Evolutionary conservation across 2,797 vertebrate genomes (phyloP).

Genomic region (Toxotes lorentzi): DNA sequence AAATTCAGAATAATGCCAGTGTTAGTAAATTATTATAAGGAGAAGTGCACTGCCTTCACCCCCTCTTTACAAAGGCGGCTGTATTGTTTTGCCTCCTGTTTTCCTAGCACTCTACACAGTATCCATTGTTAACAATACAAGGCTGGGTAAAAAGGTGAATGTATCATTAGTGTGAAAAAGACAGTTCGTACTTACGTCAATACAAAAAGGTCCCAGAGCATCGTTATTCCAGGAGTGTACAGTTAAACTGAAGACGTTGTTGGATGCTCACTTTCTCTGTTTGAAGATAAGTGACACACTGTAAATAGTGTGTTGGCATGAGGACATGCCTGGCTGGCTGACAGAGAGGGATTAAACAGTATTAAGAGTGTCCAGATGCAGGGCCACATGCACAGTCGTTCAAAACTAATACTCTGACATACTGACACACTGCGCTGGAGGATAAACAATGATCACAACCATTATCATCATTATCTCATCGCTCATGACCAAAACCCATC

Average conservation of each 20-base stretch:
- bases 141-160: neutral
- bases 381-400: conserved; percentile 65
- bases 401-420: conserved; percentile 64
- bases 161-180: conserved; percentile 11
- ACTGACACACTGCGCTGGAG: conserved; percentile 60
- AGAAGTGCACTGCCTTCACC: conserved; percentile 22
- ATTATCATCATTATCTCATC: conserved; percentile 32
- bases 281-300: conserved; percentile 62
- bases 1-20: conserved; percentile 45
- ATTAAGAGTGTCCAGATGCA: conserved; percentile 85
- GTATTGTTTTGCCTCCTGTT: conserved; percentile 6
- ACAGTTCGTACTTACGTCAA: conserved; percentile 67
- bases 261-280: conserved; percentile 53
- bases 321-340: conserved; percentile 59
- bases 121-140: neutral
- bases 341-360: conserved; percentile 80
- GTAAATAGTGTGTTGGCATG: conserved; percentile 64
- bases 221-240: conserved; percentile 32
- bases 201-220: neutral
- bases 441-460: conserved; percentile 49
- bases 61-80: conserved; percentile 14
- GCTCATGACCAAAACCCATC: conserved; percentile 15
- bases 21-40: conserved; percentile 36
- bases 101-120: neutral
- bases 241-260: conserved; percentile 39